Evolutionary conservation across 2,888 invertebrate genomes (phyloP), one percentile per base, ranked within the genome.

Genomic region (Hyposoter dolosus): DNA sequence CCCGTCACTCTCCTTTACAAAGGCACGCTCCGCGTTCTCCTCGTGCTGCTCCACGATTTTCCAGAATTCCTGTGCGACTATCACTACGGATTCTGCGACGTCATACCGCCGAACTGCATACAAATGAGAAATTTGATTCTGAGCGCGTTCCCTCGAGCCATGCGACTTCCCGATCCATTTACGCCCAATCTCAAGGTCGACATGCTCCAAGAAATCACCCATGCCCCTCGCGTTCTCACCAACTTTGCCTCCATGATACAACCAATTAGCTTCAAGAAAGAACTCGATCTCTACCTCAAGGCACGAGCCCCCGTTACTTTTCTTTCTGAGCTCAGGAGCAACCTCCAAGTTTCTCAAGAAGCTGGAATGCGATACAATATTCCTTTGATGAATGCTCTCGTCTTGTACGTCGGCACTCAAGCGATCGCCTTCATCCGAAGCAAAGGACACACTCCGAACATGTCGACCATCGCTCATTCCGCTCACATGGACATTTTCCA

Each of bases 401-500:
- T 99, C 17, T 95, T 99, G 91, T 99, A 99, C 93, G 99, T 99
- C 82, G 99, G 99, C 53, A 98, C 98, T 0, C 98, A 99, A 94
- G 99, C 99, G 5, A 99, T 99, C 90, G 96, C 97, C 3, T 96
- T 97, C 93, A 98, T 99, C 88, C 96, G 99, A 86, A 96, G 96
- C 91, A 99, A 99, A 94, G 97, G 98, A 69, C 97, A 97, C 91
- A 97, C 98, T 1, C 99, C 99, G 0, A 99, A 97, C 93, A 99
- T 99, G 97, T 97, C 98, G 66, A 99, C 99, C n/a, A 99, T 99
- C 88, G 98, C 99, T 0, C 99, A 99, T 94, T 99, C 99, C 47
- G 98, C 99, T 0, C 99, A 99, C 94, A 99, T 99, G 99, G 99
- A 99, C 94, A 99, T 99, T 90, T 99, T 99, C 96, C 99, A 99